A percentile compares a stretch with the other conserved stretches of the same genome.
Conservation (phyloP, 2,797 vertebrate genomes). For the Vireo griseus region DNA sequence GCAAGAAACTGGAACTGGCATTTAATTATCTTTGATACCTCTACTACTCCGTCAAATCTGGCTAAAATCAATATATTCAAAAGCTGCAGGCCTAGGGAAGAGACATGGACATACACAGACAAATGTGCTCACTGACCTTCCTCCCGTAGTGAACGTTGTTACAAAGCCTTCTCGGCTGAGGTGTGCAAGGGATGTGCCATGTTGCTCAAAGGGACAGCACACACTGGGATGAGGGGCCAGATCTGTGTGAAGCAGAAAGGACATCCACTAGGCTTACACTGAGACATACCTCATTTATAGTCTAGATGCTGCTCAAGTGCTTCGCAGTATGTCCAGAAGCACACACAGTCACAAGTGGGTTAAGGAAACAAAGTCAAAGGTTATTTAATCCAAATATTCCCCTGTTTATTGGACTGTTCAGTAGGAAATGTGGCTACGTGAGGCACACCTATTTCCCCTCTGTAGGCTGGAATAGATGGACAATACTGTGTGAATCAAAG, state of each 20-base stretch:
- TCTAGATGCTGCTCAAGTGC: not conserved
- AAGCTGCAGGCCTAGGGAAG: not conserved
- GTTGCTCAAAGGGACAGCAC: not conserved
- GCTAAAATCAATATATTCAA: not conserved
- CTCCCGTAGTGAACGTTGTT: accelerated
- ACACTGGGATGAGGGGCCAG: accelerated
- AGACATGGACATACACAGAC: not conserved
- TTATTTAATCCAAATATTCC: not conserved
- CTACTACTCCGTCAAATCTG: not conserved
- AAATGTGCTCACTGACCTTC: not conserved
- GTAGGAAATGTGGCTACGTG: not conserved
- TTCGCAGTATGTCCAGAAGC: not conserved
- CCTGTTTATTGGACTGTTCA: not conserved
- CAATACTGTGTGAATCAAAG: not conserved
- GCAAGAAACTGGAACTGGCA: slow-evolving; percentile 15
- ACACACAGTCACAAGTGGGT: not conserved
- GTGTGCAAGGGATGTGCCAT: not conserved
- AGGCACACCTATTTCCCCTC: not conserved
- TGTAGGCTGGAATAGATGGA: not conserved
- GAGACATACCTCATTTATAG: not conserved
- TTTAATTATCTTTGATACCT: slow-evolving; percentile 30
- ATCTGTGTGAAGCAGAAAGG: not conserved
- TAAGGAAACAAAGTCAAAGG: not conserved
- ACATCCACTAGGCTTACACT: not conserved
- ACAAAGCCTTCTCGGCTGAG: not conserved